Evolutionary conservation across 2,888 invertebrate species (phyloP).

Genomic region (Eremobia ochroleuca): DNA sequence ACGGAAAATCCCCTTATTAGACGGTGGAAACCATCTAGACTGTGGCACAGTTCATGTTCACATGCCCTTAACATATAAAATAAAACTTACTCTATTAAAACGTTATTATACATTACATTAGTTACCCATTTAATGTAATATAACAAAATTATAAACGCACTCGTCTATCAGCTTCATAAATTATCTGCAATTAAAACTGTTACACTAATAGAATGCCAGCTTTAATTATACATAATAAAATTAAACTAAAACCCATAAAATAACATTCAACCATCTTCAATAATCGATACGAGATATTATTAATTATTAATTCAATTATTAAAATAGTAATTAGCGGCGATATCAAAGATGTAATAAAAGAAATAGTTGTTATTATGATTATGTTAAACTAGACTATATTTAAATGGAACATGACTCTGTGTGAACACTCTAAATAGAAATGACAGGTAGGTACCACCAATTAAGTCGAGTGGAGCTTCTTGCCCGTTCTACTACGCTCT

Average conservation of each 20-base stretch:
- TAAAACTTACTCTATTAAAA: conserved; percentile 21
- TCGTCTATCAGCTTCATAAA: conserved; percentile 37
- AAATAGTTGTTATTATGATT: conserved; percentile 51
- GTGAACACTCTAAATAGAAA: conserved; percentile 15
- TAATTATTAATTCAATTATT: conserved; percentile 76
- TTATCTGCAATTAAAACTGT: conserved; percentile 71
- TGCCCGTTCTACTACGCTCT: background rate
- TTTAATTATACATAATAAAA: conserved; percentile 73
- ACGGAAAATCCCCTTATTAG: background rate
- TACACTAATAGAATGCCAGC: conserved; percentile 70
- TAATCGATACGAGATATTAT: conserved; percentile 70
- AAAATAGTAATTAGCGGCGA: conserved; percentile 71
- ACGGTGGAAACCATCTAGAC: background rate
- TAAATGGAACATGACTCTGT: conserved; percentile 23
- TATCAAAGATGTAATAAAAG: conserved; percentile 64
- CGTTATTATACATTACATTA: conserved; percentile 33
- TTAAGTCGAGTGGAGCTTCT: background rate
- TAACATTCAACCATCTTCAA: conserved; percentile 66
- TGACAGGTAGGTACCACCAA: background rate
- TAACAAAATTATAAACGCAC: conserved; percentile 48
- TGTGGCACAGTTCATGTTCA: conserved; percentile 16
- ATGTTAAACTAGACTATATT: conserved; percentile 47
- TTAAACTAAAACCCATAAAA: conserved; percentile 71
- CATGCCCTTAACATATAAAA: conserved; percentile 19
- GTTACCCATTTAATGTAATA: conserved; percentile 35